Conservation (phyloP, 2,113 vertebrate genomes). For the Hassar affinis region DNA sequence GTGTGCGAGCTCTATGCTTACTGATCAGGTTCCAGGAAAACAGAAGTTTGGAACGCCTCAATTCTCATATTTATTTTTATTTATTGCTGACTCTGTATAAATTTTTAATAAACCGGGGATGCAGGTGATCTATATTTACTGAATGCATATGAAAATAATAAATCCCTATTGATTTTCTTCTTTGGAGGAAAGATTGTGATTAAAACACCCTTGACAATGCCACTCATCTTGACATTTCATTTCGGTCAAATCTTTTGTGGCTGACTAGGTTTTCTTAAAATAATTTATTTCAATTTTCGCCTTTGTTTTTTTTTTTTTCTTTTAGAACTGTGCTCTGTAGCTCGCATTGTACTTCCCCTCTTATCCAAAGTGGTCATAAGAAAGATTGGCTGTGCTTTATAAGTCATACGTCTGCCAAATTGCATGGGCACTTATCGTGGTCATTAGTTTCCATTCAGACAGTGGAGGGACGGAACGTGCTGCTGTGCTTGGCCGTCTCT, state of each 20-base stretch:
- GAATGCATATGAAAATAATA: conserved; percentile 15
- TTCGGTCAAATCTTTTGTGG: not conserved
- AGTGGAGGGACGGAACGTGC: conserved; percentile 38
- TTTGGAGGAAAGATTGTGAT: conserved; percentile 10
- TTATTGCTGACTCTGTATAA: not conserved
- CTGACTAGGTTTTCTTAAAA: conserved; percentile 6
- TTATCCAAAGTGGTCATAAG: conserved; percentile 34
- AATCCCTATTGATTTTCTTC: not conserved
- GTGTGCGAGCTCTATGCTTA: not conserved
- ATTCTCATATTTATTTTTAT: not conserved
- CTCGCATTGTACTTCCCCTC: conserved; percentile 30
- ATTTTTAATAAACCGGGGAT: not conserved
- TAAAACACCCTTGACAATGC: not conserved
- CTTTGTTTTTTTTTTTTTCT: not conserved
- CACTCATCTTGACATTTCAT: conserved; percentile 22
- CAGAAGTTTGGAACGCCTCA: not conserved
- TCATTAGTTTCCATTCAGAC: conserved; percentile 56
- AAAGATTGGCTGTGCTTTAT: conserved; percentile 48
- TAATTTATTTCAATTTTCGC: conserved; percentile 34
- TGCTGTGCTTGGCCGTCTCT: conserved; percentile 41
- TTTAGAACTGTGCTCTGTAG: conserved; percentile 32
- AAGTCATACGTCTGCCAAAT: conserved; percentile 49
- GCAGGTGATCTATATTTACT: not conserved
- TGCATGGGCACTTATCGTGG: conserved; percentile 48
- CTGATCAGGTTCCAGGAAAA: not conserved